These are phyloP conservation scores for Agapornis roseicollis DNA, from an alignment of 2,113 vertebrate genomes.

Conservation along the genomic window DNA sequence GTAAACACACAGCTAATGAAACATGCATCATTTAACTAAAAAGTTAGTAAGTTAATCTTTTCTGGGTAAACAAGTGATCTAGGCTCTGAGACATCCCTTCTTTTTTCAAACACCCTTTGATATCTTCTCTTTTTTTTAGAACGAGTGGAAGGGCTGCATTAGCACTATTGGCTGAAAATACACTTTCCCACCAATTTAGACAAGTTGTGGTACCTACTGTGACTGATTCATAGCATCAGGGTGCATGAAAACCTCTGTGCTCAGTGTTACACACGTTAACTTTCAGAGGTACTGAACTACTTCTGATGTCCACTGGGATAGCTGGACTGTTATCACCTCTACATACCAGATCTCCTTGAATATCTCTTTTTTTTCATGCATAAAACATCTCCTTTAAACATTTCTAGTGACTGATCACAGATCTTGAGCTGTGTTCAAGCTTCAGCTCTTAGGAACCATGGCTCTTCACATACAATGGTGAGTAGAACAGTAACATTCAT, in stretches of 20 bases:
- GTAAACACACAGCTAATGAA: background rate
- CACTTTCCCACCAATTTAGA: background rate
- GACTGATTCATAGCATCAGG: background rate
- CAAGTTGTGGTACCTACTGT: background rate
- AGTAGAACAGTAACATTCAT: background rate
- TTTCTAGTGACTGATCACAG: background rate
- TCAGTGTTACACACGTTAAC: background rate
- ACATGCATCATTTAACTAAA: background rate
- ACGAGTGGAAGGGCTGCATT: background rate
- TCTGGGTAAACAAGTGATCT: background rate
- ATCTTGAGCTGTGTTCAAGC: background rate
- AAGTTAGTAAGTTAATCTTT: background rate
- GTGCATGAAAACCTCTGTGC: background rate
- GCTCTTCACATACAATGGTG: background rate
- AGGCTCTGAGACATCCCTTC: background rate
- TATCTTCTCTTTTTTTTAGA: background rate
- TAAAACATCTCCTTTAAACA: slow-evolving; percentile 18
- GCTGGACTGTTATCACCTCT: slow-evolving; percentile 13
- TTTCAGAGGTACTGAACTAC: background rate
- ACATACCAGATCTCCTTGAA: background rate
- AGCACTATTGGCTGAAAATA: background rate
- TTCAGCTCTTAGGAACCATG: background rate
- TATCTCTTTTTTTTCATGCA: slow-evolving; percentile 8
- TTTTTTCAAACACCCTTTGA: background rate
- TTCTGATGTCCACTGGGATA: slow-evolving; percentile 22